These are phyloP conservation scores for Polypedilum vanderplanki DNA, from an alignment of 1,140 invertebrate species.

Conservation along the genomic window DNA sequence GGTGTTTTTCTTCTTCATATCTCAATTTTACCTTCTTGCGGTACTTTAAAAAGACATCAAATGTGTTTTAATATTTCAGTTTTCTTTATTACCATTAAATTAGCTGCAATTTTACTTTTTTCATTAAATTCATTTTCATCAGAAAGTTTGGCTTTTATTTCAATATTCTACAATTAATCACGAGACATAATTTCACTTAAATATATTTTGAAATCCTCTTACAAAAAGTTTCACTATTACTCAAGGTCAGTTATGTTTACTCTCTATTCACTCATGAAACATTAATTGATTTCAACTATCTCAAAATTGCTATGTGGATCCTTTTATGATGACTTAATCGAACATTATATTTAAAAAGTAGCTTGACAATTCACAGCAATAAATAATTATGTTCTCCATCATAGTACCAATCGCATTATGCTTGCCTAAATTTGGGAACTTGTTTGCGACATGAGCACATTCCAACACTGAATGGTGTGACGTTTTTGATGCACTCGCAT, in stretches of 20 bases:
- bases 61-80: slow-evolving; percentile 63
- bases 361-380: background rate
- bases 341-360: slow-evolving; percentile 7
- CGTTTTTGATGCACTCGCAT: background rate
- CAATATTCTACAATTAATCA: slow-evolving; percentile 49
- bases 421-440: background rate
- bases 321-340: background rate
- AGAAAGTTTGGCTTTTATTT: slow-evolving; percentile 54
- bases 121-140: slow-evolving; percentile 56
- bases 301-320: background rate
- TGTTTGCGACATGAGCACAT: slow-evolving; percentile 21
- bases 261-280: too few relatives aligned
- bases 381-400: background rate
- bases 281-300: too few relatives aligned
- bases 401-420: background rate
- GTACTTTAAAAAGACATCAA: slow-evolving; percentile 72
- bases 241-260: too few relatives aligned
- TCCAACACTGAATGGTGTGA: background rate
- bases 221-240: too few relatives aligned
- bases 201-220: too few relatives aligned
- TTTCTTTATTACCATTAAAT: slow-evolving; percentile 44
- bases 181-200: slow-evolving; percentile 27
- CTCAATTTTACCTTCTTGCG: slow-evolving; percentile 73
- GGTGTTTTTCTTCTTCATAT: slow-evolving; percentile 49
- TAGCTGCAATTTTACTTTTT: slow-evolving; percentile 50